Evolutionary conservation across 2,888 invertebrate species (phyloP).

Genomic region (Sphecodes monilicornis): DNA sequence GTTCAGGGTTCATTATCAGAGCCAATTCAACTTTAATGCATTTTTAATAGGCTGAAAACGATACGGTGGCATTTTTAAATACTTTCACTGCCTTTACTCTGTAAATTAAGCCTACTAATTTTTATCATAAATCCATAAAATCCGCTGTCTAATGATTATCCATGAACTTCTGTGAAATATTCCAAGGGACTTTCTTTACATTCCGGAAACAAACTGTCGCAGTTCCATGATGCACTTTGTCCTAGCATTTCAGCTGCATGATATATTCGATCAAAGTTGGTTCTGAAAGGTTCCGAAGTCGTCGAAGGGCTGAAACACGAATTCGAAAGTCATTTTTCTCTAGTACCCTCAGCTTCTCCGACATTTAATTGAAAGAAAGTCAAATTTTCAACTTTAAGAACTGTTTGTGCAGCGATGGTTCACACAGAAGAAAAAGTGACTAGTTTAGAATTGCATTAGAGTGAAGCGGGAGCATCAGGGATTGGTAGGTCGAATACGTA

Average conservation of each 20-base stretch:
- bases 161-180: constrained; percentile 77
- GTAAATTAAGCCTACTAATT: neutral
- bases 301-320: constrained; percentile 78
- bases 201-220: constrained; percentile 75
- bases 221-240: constrained; percentile 67
- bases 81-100: neutral
- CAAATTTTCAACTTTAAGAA: neutral
- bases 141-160: constrained; percentile 20
- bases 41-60: neutral
- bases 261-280: constrained; percentile 77
- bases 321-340: neutral
- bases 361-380: no score
- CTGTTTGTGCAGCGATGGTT: neutral
- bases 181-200: constrained; percentile 76
- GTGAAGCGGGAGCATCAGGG: neutral
- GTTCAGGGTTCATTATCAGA: neutral
- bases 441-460: neutral
- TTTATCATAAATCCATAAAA: neutral
- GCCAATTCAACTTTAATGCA: no score
- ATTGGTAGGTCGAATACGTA: neutral
- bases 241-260: constrained; percentile 78
- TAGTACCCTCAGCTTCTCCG: no score
- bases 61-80: neutral
- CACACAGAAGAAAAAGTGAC: neutral
- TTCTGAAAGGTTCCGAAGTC: constrained; percentile 71